phyloP scores from a whole-genome alignment of 1,140 invertebrate species.

The Cydia strobilella region DNA sequence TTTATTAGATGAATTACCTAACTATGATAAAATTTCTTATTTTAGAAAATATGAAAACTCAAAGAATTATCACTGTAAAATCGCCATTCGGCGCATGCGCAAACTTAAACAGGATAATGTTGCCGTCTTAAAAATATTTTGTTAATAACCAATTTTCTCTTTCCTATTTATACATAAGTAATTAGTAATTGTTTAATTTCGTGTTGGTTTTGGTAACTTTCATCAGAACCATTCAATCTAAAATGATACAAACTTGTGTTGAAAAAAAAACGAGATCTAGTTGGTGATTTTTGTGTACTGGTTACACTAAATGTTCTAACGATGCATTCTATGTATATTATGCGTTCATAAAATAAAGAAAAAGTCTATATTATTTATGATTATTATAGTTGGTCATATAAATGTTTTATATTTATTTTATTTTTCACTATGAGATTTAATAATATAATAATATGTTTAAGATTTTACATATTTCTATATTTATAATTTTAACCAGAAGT shows the following conservation, averaged over 20 bases:
- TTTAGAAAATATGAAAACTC: conserved; percentile 75
- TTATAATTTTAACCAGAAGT: too few relatives aligned
- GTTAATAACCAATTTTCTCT: conserved; percentile 5
- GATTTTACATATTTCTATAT: too few relatives aligned
- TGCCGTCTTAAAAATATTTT: conserved; percentile 44
- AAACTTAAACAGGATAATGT: conserved; percentile 72
- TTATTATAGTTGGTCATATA: too few relatives aligned
- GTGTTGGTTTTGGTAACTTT: background rate
- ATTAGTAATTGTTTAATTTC: background rate
- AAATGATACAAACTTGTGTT: background rate
- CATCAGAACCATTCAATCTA: background rate
- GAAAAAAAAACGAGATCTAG: background rate
- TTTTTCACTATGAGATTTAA: background rate
- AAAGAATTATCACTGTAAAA: conserved; percentile 78
- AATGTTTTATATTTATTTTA: background rate
- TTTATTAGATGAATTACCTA: conserved; percentile 70
- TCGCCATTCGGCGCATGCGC: conserved; percentile 80
- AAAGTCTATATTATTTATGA: conserved; percentile 12
- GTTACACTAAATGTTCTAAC: background rate
- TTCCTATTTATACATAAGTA: background rate
- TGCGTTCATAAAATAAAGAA: conserved; percentile 9
- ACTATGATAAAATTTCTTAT: conserved; percentile 76
- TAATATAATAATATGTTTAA: background rate
- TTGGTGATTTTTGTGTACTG: background rate
- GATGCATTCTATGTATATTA: background rate